Percentiles rank a stretch among this genome's conserved stretches.
Evolutionary conservation across 2,113 vertebrate genomes (phyloP).

Genomic region (Ornithorhynchus anatinus): DNA sequence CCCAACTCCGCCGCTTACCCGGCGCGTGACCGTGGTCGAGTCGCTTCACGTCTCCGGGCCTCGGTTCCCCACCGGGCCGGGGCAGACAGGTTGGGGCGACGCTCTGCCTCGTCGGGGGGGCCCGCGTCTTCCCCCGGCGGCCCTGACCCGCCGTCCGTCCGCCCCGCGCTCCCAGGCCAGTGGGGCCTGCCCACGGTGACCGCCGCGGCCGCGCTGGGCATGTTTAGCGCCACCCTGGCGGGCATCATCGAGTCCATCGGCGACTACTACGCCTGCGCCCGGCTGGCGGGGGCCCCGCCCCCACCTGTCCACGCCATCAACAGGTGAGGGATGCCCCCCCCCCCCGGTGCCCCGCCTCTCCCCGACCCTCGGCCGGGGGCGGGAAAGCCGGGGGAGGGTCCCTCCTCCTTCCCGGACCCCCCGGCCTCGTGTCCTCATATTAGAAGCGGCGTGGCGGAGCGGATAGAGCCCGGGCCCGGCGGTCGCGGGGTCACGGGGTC

Average conservation of each 20-base stretch:
- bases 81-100: too few species aligned
- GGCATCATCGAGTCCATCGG: constrained; percentile 97
- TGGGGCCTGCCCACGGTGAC: constrained; percentile 95
- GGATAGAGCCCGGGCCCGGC: too few species aligned
- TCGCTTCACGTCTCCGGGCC: too few species aligned
- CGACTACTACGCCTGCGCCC: constrained; percentile 95
- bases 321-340: constrained; percentile 70
- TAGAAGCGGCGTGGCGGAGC: not conserved
- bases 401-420: too few species aligned
- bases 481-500: too few species aligned
- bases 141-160: too few species aligned
- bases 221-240: constrained; percentile 92
- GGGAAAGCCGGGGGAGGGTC: not conserved
- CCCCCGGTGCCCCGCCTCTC: not conserved
- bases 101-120: too few species aligned
- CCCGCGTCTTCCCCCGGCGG: too few species aligned
- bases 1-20: too few species aligned
- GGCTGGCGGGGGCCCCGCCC: constrained; percentile 86
- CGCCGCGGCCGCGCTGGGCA: constrained; percentile 88
- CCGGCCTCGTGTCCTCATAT: too few species aligned
- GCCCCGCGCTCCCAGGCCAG: constrained; percentile 76
- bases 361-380: not conserved
- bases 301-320: constrained; percentile 96
- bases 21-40: too few species aligned
- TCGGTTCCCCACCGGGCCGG: too few species aligned